Percentiles rank a stretch among this genome's conserved stretches.
phyloP scores from a whole-genome alignment of 2,113 vertebrate genomes.

The Hyla sarda region DNA sequence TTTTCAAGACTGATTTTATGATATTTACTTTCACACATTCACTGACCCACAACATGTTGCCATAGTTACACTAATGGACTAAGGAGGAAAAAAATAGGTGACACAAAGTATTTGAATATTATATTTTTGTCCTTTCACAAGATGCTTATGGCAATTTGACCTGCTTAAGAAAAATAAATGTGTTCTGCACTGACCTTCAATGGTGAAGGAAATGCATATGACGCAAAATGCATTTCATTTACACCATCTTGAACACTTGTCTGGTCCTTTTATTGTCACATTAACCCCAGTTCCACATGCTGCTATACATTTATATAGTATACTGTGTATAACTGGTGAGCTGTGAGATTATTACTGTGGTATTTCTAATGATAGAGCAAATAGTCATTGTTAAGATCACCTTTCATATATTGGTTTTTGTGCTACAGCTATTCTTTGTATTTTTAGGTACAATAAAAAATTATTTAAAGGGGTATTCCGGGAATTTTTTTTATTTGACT shows the following conservation, averaged over 20 bases:
- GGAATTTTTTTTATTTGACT: no score
- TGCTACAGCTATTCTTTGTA: neutral
- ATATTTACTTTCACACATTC: conserved; percentile 22
- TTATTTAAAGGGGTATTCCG: no score
- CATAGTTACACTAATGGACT: conserved; percentile 40
- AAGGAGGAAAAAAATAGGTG: conserved; percentile 20
- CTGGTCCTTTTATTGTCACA: conserved; percentile 12
- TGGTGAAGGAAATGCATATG: neutral
- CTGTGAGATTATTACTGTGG: neutral
- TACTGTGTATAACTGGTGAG: neutral
- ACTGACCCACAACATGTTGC: conserved; percentile 13
- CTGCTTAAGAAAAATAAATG: conserved; percentile 12
- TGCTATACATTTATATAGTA: neutral
- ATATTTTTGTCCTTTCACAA: conserved; percentile 8
- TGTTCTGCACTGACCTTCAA: neutral
- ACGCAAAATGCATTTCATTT: conserved; percentile 16
- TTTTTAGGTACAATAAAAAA: no score
- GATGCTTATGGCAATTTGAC: conserved; percentile 19
- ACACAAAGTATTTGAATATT: conserved; percentile 22
- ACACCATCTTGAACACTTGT: conserved; percentile 12
- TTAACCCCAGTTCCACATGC: neutral
- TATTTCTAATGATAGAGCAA: neutral
- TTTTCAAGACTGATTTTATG: neutral
- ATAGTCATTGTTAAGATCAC: no score
- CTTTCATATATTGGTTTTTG: no score